Conservation (phyloP, 2,888 invertebrate species). For the Pachymerium ferrugineum region DNA sequence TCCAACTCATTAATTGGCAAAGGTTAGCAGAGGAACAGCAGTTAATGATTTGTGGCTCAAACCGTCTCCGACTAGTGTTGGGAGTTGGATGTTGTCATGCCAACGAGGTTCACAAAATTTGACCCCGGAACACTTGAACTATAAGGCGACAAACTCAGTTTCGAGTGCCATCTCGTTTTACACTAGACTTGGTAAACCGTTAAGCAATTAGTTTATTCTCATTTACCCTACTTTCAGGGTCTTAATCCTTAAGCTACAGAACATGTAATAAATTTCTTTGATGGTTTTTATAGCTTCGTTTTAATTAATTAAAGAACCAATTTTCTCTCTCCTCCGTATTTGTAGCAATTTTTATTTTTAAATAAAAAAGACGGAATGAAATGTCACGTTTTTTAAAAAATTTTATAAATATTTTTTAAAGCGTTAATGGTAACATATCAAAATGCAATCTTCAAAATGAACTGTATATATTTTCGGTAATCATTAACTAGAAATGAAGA, state of each 20-base stretch:
- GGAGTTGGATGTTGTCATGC: not conserved
- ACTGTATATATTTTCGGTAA: not conserved
- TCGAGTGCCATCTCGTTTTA: not conserved
- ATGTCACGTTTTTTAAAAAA: too few relatives aligned
- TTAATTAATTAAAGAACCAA: constrained; percentile 12
- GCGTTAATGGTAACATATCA: too few relatives aligned
- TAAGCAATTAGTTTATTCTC: not conserved
- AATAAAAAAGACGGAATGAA: too few relatives aligned
- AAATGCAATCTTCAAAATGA: not conserved
- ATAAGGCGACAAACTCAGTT: not conserved
- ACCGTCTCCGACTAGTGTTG: constrained; percentile 1
- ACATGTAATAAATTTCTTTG: not conserved
- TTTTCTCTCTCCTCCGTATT: not conserved
- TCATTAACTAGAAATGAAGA: not conserved
- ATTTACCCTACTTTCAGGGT: not conserved
- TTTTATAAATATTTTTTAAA: too few relatives aligned
- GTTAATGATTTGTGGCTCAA: constrained; percentile 19
- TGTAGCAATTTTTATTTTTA: too few relatives aligned
- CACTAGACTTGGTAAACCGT: not conserved
- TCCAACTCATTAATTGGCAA: constrained; percentile 10
- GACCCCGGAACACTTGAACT: constrained; percentile 14
- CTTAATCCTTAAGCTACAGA: not conserved
- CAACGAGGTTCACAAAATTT: constrained; percentile 5
- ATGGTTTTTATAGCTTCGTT: not conserved
- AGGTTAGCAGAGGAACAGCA: not conserved